These are phyloP conservation scores for Hipposideros larvatus DNA, from an alignment of 2,797 vertebrate species.

Conservation along the genomic window DNA sequence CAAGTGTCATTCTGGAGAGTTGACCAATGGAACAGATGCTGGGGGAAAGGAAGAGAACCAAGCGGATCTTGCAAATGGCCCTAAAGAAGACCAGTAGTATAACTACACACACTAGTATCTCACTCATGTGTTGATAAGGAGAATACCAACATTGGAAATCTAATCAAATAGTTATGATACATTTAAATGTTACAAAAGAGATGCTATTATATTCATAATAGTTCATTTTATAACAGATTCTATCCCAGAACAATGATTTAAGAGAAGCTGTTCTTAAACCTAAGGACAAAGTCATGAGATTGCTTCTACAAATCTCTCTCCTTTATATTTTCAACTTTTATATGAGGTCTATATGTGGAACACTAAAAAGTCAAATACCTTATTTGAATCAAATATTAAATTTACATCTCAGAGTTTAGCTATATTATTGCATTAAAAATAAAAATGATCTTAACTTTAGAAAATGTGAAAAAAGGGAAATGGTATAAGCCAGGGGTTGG, in stretches of 20 bases:
- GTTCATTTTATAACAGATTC: slow-evolving; percentile 39
- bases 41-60: neutral
- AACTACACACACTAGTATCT: neutral
- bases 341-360: neutral
- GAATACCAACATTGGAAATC: slow-evolving; percentile 42
- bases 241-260: slow-evolving; percentile 32
- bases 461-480: neutral
- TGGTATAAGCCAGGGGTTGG: neutral
- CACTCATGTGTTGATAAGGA: neutral
- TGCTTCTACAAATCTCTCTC: neutral
- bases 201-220: neutral
- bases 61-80: slow-evolving; percentile 1
- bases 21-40: neutral
- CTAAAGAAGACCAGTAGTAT: neutral
- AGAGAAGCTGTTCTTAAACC: slow-evolving; percentile 35
- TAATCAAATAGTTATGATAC: neutral
- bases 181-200: slow-evolving; percentile 24
- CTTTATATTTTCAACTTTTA: slow-evolving; percentile 36
- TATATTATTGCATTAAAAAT: slow-evolving; percentile 56
- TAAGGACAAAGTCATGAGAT: slow-evolving; percentile 41
- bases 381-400: slow-evolving; percentile 43
- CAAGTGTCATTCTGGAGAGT: slow-evolving; percentile 56
- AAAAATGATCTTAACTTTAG: slow-evolving; percentile 32
- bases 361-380: slow-evolving; percentile 41
- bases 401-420: neutral